Evolutionary conservation across 2,113 vertebrate genomes (phyloP).

Genomic region (Myrmecophaga tridactyla): DNA sequence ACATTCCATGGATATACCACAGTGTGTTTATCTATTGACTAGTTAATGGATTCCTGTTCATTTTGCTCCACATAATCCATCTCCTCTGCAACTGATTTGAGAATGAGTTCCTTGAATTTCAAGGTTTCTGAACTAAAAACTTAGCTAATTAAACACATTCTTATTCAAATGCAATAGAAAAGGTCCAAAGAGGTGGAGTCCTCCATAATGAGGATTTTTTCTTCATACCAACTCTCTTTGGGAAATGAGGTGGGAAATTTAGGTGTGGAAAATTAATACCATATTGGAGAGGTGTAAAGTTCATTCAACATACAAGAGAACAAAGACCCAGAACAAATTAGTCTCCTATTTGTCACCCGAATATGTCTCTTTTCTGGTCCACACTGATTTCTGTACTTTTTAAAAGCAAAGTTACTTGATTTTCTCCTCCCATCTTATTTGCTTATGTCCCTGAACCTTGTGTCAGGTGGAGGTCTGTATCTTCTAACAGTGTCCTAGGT

Average conservation of each 20-base stretch:
- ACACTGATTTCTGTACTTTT: neutral
- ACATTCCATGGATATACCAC: neutral
- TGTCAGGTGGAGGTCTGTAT: neutral
- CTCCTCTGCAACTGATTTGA: neutral
- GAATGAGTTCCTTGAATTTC: conserved; percentile 1
- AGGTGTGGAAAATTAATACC: neutral
- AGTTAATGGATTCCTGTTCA: neutral
- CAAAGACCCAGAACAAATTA: neutral
- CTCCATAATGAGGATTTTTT: neutral
- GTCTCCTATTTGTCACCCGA: neutral
- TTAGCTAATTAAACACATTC: neutral
- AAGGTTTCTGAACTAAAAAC: neutral
- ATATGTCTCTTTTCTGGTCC: neutral
- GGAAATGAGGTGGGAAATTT: neutral
- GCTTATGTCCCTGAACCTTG: neutral
- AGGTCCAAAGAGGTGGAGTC: neutral
- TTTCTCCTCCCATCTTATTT: neutral
- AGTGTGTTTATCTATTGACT: neutral
- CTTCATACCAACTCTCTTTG: neutral
- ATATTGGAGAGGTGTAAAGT: neutral
- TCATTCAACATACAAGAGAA: neutral
- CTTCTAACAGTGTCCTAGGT: neutral
- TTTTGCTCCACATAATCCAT: neutral
- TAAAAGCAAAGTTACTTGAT: neutral
- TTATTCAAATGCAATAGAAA: conserved; percentile 38